These are phyloP conservation scores for Phengaris alcon DNA, from an alignment of 2,888 invertebrate genomes.

Conservation along the genomic window DNA sequence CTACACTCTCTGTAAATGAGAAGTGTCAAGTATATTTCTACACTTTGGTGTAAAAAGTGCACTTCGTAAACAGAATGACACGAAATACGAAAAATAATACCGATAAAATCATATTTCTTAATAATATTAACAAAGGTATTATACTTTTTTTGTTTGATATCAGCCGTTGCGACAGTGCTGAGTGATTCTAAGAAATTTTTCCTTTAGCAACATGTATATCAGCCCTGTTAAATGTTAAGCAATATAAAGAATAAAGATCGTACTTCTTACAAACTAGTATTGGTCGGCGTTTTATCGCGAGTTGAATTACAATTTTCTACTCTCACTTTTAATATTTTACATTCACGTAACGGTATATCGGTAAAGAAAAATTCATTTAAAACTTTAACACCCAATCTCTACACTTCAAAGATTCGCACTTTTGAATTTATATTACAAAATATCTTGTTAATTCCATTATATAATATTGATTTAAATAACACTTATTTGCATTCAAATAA, in stretches of 20 bases:
- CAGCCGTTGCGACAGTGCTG: slow-evolving; percentile 7
- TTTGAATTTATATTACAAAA: neutral
- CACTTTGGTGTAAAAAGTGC: neutral
- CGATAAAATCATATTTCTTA: neutral
- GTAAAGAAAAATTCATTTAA: slow-evolving; percentile 17
- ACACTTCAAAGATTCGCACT: slow-evolving; percentile 9
- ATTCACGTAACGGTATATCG: slow-evolving; percentile 27
- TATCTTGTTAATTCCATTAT: neutral
- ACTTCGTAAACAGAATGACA: neutral
- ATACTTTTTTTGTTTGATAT: slow-evolving; percentile 20
- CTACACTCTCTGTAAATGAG: neutral
- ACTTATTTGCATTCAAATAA: neutral
- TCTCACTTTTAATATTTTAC: slow-evolving; percentile 36
- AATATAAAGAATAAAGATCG: slow-evolving; percentile 31
- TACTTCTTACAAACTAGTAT: slow-evolving; percentile 31
- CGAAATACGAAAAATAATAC: neutral
- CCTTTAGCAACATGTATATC: slow-evolving; percentile 20
- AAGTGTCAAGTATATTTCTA: neutral
- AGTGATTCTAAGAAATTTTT: slow-evolving; percentile 17
- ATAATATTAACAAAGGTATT: slow-evolving; percentile 16
- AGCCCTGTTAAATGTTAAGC: slow-evolving; percentile 23
- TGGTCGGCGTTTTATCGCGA: slow-evolving; percentile 27
- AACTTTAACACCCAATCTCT: slow-evolving; percentile 3
- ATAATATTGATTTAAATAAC: neutral
- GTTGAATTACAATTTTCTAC: slow-evolving; percentile 35